Evolutionary conservation across 2,888 invertebrate genomes (phyloP).

Genomic region (Tridacna crocea): DNA sequence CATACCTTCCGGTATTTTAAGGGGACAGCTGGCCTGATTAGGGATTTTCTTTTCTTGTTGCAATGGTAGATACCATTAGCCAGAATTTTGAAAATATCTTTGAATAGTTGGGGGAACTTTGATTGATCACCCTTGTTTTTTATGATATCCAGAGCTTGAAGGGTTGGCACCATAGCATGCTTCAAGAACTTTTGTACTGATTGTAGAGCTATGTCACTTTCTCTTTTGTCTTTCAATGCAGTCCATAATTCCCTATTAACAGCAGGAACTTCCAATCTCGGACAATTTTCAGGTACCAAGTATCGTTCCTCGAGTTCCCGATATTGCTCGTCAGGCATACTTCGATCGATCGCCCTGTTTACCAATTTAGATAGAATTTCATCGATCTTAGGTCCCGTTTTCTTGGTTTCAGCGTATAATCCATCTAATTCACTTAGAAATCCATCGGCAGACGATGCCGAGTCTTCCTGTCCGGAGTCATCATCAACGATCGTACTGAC

Average conservation of each 20-base stretch:
- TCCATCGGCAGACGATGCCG: neutral
- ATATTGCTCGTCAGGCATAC: conserved; percentile 1
- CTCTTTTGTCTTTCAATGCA: neutral
- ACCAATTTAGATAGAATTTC: no score
- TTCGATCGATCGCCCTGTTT: neutral
- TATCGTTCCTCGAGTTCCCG: conserved; percentile 5
- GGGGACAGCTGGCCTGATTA: conserved; percentile 13
- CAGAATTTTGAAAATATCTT: conserved; percentile 30
- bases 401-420: conserved; percentile 1
- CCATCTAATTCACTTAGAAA: conserved; percentile 14
- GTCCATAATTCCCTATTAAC: conserved; percentile 10
- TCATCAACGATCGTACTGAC: neutral
- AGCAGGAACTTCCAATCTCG: conserved; percentile 1
- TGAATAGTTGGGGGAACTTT: neutral
- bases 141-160: conserved; percentile 9
- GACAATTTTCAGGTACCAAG: conserved; percentile 13
- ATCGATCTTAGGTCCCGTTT: neutral
- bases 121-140: neutral
- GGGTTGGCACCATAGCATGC: no score
- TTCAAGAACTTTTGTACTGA: neutral
- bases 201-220: conserved; percentile 5
- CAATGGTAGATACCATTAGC: no score
- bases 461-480: neutral
- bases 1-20: conserved; percentile 19
- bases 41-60: no score